These are phyloP conservation scores for Cirrhinus mrigala DNA, from an alignment of 2,797 vertebrate genomes.

Conservation along the genomic window DNA sequence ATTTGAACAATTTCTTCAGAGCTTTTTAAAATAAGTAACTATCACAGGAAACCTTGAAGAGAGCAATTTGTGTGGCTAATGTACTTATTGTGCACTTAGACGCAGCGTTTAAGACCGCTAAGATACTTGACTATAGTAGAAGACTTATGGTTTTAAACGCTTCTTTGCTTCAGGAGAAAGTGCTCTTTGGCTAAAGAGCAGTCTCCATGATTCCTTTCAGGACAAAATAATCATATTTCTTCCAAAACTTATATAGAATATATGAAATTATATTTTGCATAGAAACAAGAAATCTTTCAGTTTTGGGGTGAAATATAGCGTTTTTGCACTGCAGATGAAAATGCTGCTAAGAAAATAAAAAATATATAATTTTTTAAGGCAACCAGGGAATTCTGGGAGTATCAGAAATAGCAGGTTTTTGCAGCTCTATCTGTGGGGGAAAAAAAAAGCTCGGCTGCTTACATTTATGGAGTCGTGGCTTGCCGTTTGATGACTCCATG, in stretches of 20 bases:
- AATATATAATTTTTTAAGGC: background rate
- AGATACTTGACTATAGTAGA: background rate
- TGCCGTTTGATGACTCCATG: constrained; percentile 62
- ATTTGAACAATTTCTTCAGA: constrained; percentile 18
- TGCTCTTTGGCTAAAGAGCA: background rate
- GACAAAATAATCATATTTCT: background rate
- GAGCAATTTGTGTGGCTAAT: background rate
- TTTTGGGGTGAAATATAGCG: background rate
- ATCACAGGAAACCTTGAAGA: background rate
- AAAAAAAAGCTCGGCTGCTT: constrained; percentile 34
- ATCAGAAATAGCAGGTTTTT: background rate
- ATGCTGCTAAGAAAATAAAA: background rate
- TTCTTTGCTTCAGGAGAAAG: background rate
- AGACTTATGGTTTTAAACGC: background rate
- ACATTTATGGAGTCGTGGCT: constrained; percentile 59
- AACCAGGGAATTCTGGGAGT: background rate
- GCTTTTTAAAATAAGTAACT: background rate
- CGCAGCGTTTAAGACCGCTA: background rate
- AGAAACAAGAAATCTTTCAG: background rate
- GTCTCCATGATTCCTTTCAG: background rate
- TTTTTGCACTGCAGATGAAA: background rate
- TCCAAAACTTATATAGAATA: background rate
- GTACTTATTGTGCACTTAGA: constrained; percentile 4
- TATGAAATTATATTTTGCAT: background rate
- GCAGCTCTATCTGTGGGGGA: background rate